These are phyloP conservation scores for Apis florea DNA, from an alignment of 1,140 invertebrate genomes.

Conservation along the genomic window DNA sequence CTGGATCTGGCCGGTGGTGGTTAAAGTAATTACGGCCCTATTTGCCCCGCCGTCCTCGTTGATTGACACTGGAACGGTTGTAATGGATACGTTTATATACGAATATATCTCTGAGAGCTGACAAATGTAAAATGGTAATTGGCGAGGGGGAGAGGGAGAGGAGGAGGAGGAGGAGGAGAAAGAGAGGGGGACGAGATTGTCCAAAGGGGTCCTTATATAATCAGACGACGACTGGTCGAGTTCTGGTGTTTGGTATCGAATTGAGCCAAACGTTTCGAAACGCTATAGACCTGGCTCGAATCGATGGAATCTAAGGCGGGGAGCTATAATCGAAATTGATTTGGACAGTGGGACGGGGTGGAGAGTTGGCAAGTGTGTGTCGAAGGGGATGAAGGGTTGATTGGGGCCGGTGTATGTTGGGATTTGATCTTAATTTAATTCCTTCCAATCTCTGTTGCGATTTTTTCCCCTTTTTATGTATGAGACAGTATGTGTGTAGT, in stretches of 20 bases:
- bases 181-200: not conserved
- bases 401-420: not conserved
- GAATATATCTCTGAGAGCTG: not conserved
- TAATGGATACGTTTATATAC: slow-evolving; percentile 24
- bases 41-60: slow-evolving; percentile 8
- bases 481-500: no score
- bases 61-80: slow-evolving; percentile 24
- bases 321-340: slow-evolving; percentile 9
- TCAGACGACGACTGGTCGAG: not conserved
- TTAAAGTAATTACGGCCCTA: slow-evolving; percentile 46
- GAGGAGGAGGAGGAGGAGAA: no score
- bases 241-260: not conserved
- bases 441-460: not conserved
- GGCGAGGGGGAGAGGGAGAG: not conserved
- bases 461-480: not conserved
- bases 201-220: not conserved
- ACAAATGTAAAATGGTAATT: slow-evolving; percentile 6
- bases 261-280: not conserved
- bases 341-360: not conserved
- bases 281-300: not conserved
- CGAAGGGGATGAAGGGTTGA: slow-evolving; percentile 1
- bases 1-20: slow-evolving; percentile 19
- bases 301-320: slow-evolving; percentile 3
- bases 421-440: not conserved
- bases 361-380: not conserved